A percentile compares a stretch with the other conserved stretches of the same genome.
Evolutionary conservation across 2,797 vertebrate genomes (phyloP).

Genomic region (Aeoliscus strigatus): DNA sequence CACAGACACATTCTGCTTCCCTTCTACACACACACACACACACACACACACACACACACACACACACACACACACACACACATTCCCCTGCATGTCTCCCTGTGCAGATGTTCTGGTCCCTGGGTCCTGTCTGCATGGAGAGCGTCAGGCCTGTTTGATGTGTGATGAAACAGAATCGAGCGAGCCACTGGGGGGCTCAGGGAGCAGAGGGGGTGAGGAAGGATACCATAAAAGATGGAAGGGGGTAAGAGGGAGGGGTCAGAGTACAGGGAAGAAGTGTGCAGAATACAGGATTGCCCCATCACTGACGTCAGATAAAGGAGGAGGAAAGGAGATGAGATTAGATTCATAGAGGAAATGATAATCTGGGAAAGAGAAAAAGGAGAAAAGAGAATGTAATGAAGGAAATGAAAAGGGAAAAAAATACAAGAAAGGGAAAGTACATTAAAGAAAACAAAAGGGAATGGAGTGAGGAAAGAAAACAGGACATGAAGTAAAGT

Average conservation of each 20-base stretch:
- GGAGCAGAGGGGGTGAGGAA: constrained; percentile 67
- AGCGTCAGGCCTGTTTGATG: constrained; percentile 91
- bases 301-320: no score
- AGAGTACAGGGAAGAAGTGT: constrained; percentile 9
- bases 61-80: constrained; percentile 63
- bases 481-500: no score
- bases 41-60: no score
- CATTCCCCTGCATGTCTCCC: constrained; percentile 73
- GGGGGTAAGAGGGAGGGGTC: constrained; percentile 24
- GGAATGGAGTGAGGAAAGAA: neutral
- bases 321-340: constrained; percentile 57
- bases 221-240: constrained; percentile 32
- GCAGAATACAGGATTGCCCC: constrained; percentile 36
- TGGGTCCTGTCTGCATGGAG: constrained; percentile 83
- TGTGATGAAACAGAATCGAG: constrained; percentile 97
- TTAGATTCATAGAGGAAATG: constrained; percentile 73
- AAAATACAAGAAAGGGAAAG: neutral
- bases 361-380: constrained; percentile 34
- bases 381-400: no score
- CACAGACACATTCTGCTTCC: no score
- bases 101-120: constrained; percentile 92
- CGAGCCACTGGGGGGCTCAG: constrained; percentile 84
- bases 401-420: constrained; percentile 14
- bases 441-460: neutral
- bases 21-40: no score